Percentiles rank a stretch among this genome's conserved stretches.
phyloP scores from a whole-genome alignment of 2,888 invertebrate species.

The Dichetophora obliterata region DNA sequence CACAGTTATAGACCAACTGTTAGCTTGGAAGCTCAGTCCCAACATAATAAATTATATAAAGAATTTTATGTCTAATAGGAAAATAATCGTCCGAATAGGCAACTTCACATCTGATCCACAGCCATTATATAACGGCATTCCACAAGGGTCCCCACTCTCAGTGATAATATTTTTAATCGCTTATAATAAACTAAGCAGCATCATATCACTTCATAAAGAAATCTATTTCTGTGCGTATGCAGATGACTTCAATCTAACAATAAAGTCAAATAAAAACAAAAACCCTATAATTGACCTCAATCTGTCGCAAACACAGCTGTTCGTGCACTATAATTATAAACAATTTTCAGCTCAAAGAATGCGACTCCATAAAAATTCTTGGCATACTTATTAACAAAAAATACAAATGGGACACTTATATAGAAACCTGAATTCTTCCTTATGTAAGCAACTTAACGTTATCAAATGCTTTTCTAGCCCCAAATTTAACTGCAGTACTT shows the following conservation, averaged over 20 bases:
- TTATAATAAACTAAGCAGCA: conserved; percentile 20
- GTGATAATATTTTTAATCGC: conserved; percentile 29
- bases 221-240: conserved; percentile 25
- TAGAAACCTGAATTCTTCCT: neutral
- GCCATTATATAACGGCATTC: conserved; percentile 26
- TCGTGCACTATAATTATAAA: neutral
- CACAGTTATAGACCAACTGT: conserved; percentile 18
- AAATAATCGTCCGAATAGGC: neutral
- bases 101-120: neutral
- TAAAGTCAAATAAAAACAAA: neutral
- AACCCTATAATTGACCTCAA: neutral
- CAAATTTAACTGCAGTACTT: conserved; percentile 34
- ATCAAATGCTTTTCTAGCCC: conserved; percentile 41
- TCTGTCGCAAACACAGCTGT: conserved; percentile 14
- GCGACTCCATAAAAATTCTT: neutral
- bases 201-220: neutral
- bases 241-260: conserved; percentile 34
- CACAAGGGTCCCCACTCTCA: conserved; percentile 24
- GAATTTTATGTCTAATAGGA: conserved; percentile 5
- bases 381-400: conserved; percentile 14
- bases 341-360: neutral
- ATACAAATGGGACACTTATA: conserved; percentile 15
- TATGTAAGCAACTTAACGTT: neutral
- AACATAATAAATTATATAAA: conserved; percentile 12
- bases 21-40: conserved; percentile 33